Evolutionary conservation across 2,113 vertebrate genomes (phyloP).

Genomic region (Genyomyrus donnyi): DNA sequence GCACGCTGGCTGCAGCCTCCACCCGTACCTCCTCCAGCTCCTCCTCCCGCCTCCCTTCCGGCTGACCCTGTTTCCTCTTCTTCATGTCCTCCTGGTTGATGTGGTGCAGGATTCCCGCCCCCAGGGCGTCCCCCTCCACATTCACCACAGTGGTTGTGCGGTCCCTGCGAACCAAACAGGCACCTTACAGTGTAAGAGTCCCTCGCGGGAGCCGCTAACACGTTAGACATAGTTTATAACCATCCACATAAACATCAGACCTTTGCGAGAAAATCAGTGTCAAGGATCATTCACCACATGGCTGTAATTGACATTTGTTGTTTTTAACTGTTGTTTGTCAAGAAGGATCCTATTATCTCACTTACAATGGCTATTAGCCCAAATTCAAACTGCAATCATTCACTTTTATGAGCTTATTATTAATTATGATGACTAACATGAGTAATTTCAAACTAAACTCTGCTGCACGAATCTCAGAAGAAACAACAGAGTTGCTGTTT

Average conservation of each 20-base stretch:
- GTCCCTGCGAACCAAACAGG: slow-evolving; percentile 61
- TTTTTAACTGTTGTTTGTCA: not conserved
- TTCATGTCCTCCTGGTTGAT: slow-evolving; percentile 77
- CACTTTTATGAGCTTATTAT: not conserved
- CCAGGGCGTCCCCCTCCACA: slow-evolving; percentile 91
- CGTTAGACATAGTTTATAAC: not conserved
- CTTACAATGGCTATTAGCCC: not conserved
- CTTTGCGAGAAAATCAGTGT: not conserved
- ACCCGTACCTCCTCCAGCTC: slow-evolving; percentile 53
- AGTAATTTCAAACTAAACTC: not conserved
- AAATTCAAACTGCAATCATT: not conserved
- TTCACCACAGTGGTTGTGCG: slow-evolving; percentile 95
- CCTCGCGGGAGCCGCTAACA: not conserved
- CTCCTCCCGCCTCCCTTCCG: slow-evolving; percentile 36
- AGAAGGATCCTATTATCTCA: not conserved
- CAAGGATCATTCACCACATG: not conserved
- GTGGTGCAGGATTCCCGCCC: slow-evolving; percentile 89
- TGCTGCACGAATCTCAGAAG: not conserved
- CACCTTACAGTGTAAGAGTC: not conserved
- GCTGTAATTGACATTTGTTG: not conserved
- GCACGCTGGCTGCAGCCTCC: slow-evolving; percentile 76
- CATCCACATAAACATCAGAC: not conserved
- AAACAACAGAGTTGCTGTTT: not conserved
- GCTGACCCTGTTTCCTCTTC: slow-evolving; percentile 40
- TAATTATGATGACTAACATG: not conserved